Evolutionary conservation across 2,797 vertebrate genomes (phyloP), one percentile per base, ranked within the genome.

Genomic region (Phataginus tricuspis): DNA sequence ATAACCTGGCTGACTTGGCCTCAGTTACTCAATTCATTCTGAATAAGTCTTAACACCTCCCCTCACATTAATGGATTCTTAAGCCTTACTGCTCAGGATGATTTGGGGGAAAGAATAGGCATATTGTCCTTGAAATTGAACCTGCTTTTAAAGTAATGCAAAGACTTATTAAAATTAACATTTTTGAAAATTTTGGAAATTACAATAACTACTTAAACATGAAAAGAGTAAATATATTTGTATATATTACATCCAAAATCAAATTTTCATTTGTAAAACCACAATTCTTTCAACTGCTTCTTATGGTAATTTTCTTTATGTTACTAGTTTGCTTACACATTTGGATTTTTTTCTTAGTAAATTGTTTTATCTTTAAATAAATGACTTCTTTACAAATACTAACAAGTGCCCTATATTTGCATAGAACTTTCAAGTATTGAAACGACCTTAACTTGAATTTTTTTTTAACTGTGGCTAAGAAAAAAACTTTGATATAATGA

Each of bases 341-440:
- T 69, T 90, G 55, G 69, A 39, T 63, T 90, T 77, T 95, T 95
- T 95, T 61, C 57, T 74, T 87, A 78, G 45, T 79, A 79, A 75
- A 89, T 79, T 74, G 2, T 64, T 91, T 90, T 57, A 80, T 23
- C 57, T 85, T 94, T 93, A 55, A 72, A 96, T 23, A 92, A 94
- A 71, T 37, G 15, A 42, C 4, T 34, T 90, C 79, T 66, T 91
- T 69, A 77, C 19, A 94, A 90, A 61, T 66, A 87, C 45, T 59
- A 80, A 69, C 27, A 45, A 69, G 51, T 64, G 34, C 45, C 31
- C 55, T 71, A 51, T 7, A 78, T 91, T 86, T 82, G 15, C 34
- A 80, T 27, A 31, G 59, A 13, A 23, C n/a, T 90, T 93, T 82
- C 71, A 95, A 80, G 7, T 49, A 82, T 14, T 27, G 37, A 94